Conservation (phyloP, 2,797 vertebrate genomes). For the Busarellus nigricollis region DNA sequence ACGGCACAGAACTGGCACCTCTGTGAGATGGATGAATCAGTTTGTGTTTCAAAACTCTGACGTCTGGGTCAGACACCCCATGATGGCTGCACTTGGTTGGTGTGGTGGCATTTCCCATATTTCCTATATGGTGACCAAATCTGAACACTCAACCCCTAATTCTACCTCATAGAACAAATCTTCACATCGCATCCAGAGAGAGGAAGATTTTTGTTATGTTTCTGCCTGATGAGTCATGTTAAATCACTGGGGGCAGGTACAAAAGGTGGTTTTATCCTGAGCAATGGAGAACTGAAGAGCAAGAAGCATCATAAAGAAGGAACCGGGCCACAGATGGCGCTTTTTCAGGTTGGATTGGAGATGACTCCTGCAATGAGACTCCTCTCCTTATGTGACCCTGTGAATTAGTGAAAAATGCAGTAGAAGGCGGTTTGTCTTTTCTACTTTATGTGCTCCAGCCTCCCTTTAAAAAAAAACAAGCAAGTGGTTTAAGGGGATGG, state of each 20-base stretch:
- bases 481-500: not conserved
- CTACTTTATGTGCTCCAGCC: not conserved
- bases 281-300: not conserved
- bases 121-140: not conserved
- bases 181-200: not conserved
- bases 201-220: not conserved
- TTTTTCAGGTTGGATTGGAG: not conserved
- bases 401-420: not conserved
- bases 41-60: not conserved
- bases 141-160: not conserved
- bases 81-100: not conserved
- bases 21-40: fast-evolving
- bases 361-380: not conserved
- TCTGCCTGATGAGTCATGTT: not conserved
- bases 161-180: not conserved
- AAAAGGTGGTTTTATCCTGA: not conserved
- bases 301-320: not conserved
- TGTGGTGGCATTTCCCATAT: fast-evolving
- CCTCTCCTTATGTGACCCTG: not conserved
- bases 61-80: fast-evolving
- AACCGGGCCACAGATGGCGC: fast-evolving
- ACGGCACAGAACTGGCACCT: not conserved
- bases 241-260: not conserved
- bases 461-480: not conserved
- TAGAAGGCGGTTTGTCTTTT: not conserved